phyloP scores from a whole-genome alignment of 2,888 invertebrate genomes.

The Aspidiotus rigidus region DNA sequence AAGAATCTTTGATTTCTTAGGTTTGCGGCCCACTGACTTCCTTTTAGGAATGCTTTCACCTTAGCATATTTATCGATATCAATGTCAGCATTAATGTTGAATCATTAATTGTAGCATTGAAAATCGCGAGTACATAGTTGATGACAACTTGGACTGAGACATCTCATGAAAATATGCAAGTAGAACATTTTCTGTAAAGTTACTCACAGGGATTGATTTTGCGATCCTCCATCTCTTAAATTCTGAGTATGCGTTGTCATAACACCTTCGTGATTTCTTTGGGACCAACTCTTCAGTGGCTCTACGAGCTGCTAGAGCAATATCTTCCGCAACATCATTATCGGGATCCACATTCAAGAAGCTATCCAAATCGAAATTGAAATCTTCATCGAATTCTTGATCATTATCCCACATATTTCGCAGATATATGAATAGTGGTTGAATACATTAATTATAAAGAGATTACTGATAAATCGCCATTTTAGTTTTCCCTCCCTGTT shows the following conservation, averaged over 20 bases:
- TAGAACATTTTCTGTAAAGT: not conserved
- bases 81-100: not conserved
- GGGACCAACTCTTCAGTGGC: slow-evolving; percentile 2
- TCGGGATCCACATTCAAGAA: not conserved
- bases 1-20: not conserved
- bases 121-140: slow-evolving; percentile 1
- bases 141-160: not conserved
- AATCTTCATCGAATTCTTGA: not conserved
- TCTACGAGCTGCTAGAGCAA: slow-evolving; percentile 1
- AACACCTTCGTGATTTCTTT: not conserved
- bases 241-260: slow-evolving; percentile 4
- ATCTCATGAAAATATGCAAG: not conserved
- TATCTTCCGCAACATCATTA: not conserved
- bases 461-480: too few species aligned
- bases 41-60: not conserved
- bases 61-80: not conserved
- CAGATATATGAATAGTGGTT: not conserved
- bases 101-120: not conserved
- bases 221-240: too few species aligned
- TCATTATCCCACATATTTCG: not conserved
- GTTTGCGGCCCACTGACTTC: not conserved
- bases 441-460: too few species aligned
- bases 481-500: not conserved
- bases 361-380: not conserved
- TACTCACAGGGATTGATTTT: slow-evolving; percentile 1